Conservation (phyloP, 1,140 invertebrate species). For the Theocolax elegans region DNA sequence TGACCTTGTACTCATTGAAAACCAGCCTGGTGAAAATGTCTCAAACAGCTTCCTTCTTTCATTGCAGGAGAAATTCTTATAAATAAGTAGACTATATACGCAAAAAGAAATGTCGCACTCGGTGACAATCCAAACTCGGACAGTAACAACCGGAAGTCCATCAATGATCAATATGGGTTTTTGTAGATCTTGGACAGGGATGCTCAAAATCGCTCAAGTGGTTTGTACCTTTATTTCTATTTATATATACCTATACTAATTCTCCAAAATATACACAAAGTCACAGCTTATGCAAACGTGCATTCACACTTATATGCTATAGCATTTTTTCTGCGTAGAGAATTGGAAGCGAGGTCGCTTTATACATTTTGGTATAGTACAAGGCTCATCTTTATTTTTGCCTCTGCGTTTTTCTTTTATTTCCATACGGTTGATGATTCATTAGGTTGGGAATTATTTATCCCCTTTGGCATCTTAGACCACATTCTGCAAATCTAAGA, state of each 20-base stretch:
- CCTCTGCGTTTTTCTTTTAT: neutral
- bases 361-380: too few species aligned
- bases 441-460: slow-evolving; percentile 5
- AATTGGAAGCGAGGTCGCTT: too few species aligned
- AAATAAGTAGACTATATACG: too few species aligned
- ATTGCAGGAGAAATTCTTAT: too few species aligned
- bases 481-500: too few species aligned
- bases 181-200: slow-evolving; percentile 76
- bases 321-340: too few species aligned
- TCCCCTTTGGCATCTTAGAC: too few species aligned
- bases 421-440: neutral
- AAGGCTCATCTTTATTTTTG: neutral
- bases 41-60: too few species aligned
- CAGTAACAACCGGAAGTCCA: slow-evolving; percentile 80
- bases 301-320: too few species aligned
- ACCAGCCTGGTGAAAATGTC: too few species aligned
- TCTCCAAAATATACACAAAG: neutral
- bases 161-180: slow-evolving; percentile 82
- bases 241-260: neutral
- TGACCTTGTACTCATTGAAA: too few species aligned
- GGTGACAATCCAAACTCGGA: slow-evolving; percentile 83
- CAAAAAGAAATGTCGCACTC: slow-evolving; percentile 91
- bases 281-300: too few species aligned
- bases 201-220: slow-evolving; percentile 80
- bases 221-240: slow-evolving; percentile 74